Percentiles rank a stretch among this genome's conserved stretches.
These are phyloP conservation scores for Mus pahari DNA, from an alignment of 2,113 vertebrate genomes.

Conservation along the genomic window DNA sequence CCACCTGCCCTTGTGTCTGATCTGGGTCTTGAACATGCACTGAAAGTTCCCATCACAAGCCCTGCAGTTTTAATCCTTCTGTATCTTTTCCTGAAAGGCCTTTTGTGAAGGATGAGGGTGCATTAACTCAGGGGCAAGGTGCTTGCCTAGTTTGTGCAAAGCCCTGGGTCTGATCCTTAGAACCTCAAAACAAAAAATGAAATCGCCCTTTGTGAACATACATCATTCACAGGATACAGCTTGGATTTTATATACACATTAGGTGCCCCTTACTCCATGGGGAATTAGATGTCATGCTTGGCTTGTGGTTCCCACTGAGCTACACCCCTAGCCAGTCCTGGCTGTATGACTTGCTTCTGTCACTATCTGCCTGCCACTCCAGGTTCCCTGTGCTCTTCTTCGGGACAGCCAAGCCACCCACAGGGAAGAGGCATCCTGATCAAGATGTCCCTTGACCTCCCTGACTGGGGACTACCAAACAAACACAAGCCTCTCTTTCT, in stretches of 20 bases:
- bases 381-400: neutral
- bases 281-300: neutral
- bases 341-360: neutral
- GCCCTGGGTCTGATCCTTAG: neutral
- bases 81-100: constrained; percentile 16
- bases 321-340: neutral
- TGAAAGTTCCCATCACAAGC: neutral
- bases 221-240: neutral
- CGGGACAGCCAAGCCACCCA: neutral
- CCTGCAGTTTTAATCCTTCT: neutral
- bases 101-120: neutral
- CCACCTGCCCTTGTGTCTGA: neutral
- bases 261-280: neutral
- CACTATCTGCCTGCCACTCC: neutral
- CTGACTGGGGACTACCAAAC: neutral
- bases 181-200: neutral
- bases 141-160: neutral
- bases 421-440: neutral
- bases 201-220: neutral
- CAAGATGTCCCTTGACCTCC: neutral
- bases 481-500: neutral
- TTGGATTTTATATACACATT: neutral
- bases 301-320: too few relatives aligned
- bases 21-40: neutral
- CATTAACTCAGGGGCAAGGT: neutral